Evolutionary conservation across 92 coral and sea anemone genomes (phyloP).

Genomic region (Anthopleura xanthogrammica): DNA sequence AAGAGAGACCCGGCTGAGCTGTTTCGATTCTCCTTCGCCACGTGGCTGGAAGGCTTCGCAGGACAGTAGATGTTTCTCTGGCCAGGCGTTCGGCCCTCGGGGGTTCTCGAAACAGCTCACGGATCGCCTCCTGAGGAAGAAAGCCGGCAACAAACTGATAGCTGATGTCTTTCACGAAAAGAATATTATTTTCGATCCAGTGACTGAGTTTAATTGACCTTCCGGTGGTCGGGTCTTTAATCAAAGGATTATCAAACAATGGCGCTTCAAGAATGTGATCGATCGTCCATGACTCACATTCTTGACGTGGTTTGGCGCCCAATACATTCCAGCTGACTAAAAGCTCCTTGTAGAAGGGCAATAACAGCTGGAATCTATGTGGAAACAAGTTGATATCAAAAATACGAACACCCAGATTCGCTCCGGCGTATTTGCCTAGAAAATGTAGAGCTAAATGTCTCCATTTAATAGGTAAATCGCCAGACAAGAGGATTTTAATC

Average conservation of each 20-base stretch:
- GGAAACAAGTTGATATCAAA: no score
- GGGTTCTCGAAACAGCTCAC: neutral
- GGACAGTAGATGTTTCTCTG: neutral
- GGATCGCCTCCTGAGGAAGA: neutral
- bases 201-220: neutral
- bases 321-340: neutral
- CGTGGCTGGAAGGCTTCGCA: neutral
- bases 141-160: conserved; percentile 6
- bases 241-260: neutral
- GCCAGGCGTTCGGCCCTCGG: neutral
- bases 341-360: neutral
- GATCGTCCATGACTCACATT: neutral
- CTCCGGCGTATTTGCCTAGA: no score
- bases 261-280: neutral
- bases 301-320: neutral
- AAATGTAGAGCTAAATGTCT: neutral
- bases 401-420: no score
- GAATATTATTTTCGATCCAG: neutral
- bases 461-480: neutral
- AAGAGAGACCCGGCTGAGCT: neutral
- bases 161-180: neutral
- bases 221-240: neutral
- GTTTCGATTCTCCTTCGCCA: neutral
- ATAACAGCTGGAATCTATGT: no score
- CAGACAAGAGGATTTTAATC: neutral